Percentiles rank a stretch among this genome's conserved stretches.
These are phyloP conservation scores for Isichthys henryi DNA, from an alignment of 2,113 vertebrate genomes.

Conservation along the genomic window DNA sequence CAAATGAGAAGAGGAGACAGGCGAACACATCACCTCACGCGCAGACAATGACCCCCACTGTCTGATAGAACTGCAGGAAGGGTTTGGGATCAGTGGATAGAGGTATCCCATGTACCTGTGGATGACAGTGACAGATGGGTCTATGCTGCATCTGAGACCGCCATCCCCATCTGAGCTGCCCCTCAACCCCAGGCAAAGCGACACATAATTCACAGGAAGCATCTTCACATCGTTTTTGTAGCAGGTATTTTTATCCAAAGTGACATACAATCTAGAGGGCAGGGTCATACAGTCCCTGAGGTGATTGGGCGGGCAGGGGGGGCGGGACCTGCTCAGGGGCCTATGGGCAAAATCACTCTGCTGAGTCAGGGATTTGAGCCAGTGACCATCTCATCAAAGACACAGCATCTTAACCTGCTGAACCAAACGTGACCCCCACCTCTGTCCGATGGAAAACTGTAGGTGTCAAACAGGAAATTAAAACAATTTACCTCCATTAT, in stretches of 20 bases:
- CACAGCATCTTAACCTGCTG: neutral
- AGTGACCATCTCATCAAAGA: neutral
- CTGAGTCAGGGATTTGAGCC: neutral
- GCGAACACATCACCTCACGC: neutral
- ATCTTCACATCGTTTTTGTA: neutral
- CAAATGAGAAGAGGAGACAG: neutral
- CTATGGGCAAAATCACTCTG: neutral
- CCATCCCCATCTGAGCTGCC: neutral
- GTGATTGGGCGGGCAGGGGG: neutral
- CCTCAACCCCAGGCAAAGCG: neutral
- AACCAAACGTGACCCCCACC: neutral
- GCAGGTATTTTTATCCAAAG: neutral
- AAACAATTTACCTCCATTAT: neutral
- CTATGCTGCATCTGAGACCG: neutral
- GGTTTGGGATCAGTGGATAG: neutral
- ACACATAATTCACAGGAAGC: neutral
- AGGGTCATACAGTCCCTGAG: neutral
- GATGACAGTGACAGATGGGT: neutral
- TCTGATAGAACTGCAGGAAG: neutral
- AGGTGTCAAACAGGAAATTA: too few relatives aligned
- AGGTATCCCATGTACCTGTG: slow-evolving; percentile 39
- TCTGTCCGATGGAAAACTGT: neutral
- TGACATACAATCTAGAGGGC: neutral
- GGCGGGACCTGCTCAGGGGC: too few relatives aligned
- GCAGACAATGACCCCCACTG: neutral